A percentile compares a stretch with the other conserved stretches of the same genome.
These are phyloP conservation scores for Catocala fraxini DNA, from an alignment of 2,888 invertebrate species.

Conservation along the genomic window DNA sequence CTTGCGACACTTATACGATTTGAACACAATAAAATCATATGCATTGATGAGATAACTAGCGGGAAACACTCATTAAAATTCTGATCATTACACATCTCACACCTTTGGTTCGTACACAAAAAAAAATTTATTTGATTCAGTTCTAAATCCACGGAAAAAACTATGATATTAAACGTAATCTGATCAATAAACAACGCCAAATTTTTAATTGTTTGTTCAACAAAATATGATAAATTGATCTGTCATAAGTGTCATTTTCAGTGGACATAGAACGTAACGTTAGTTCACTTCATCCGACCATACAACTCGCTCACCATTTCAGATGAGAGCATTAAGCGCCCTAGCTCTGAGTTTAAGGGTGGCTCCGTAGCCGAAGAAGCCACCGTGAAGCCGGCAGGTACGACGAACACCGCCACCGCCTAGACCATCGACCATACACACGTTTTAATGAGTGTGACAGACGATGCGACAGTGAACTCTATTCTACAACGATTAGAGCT, in stretches of 20 bases:
- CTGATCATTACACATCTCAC: conserved; percentile 54
- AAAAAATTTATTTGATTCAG: conserved; percentile 50
- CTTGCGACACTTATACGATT: conserved; percentile 80
- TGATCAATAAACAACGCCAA: neutral
- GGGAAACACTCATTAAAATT: conserved; percentile 59
- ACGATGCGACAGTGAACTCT: conserved; percentile 82
- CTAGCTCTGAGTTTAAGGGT: conserved; percentile 95
- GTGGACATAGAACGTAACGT: conserved; percentile 75
- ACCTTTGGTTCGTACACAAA: conserved; percentile 56
- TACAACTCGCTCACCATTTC: conserved; percentile 84
- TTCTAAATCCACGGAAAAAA: conserved; percentile 47
- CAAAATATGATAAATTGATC: conserved; percentile 8
- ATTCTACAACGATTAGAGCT: conserved; percentile 62
- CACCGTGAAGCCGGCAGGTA: conserved; percentile 82
- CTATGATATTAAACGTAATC: conserved; percentile 1
- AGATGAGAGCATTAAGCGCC: conserved; percentile 94
- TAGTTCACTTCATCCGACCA: conserved; percentile 78
- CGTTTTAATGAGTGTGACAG: conserved; percentile 79
- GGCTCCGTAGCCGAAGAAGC: conserved; percentile 83
- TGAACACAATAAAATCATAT: conserved; percentile 63
- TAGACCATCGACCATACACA: conserved; percentile 81
- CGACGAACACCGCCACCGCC: conserved; percentile 80
- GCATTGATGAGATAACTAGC: conserved; percentile 32
- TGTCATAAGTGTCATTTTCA: conserved; percentile 46
- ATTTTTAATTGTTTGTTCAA: neutral